These are phyloP conservation scores for Acyrthosiphon pisum DNA, from an alignment of 1,140 invertebrate species.

Conservation along the genomic window DNA sequence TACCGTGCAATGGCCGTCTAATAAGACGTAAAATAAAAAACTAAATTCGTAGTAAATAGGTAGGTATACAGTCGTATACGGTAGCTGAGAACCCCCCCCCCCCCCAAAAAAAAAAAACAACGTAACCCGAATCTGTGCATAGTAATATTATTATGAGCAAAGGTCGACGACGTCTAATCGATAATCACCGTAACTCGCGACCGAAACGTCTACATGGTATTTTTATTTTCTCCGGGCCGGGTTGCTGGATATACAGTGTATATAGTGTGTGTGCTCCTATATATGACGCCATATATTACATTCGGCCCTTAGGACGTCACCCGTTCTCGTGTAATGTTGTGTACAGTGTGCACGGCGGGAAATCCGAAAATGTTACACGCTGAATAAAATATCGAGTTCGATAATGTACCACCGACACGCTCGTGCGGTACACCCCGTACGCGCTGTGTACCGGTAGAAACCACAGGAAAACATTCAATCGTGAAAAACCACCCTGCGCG, in stretches of 20 bases:
- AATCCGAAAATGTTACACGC: not conserved
- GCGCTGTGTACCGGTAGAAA: not conserved
- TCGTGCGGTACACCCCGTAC: not conserved
- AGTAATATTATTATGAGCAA: not conserved
- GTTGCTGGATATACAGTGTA: not conserved
- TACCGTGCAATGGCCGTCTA: not conserved
- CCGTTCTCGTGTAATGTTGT: not conserved
- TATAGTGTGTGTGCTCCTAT: too few species aligned
- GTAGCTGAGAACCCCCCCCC: too few species aligned
- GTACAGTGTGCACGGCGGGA: not conserved
- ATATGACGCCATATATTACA: not conserved
- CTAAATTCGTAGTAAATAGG: not conserved
- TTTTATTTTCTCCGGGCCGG: not conserved
- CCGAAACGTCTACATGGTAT: not conserved
- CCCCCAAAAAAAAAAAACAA: not conserved
- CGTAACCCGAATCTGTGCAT: not conserved
- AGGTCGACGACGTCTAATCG: not conserved
- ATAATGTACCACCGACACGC: not conserved
- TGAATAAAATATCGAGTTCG: not conserved
- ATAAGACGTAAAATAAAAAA: not conserved
- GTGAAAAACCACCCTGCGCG: not conserved
- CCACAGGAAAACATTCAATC: conserved; percentile 4
- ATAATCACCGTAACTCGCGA: not conserved
- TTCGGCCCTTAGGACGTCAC: not conserved
- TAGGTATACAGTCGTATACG: too few species aligned